Conservation (phyloP, 2,888 invertebrate genomes). For the Lucinisca nassula region DNA sequence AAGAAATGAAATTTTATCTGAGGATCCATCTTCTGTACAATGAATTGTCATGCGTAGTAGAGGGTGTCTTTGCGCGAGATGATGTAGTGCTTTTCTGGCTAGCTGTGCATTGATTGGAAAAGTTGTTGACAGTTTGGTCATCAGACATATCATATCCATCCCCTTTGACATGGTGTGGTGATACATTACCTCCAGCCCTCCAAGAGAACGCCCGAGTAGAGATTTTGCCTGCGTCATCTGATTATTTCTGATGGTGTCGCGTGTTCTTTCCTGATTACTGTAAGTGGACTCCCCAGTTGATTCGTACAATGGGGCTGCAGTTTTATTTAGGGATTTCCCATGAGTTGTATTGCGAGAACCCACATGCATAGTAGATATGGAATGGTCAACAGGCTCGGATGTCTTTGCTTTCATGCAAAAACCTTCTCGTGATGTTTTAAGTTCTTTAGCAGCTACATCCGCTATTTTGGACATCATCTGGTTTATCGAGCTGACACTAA, state of each 20-base stretch:
- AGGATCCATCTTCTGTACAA: neutral
- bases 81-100: conserved; percentile 29
- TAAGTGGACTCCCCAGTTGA: neutral
- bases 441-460: neutral
- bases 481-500: no score
- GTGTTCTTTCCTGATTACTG: neutral
- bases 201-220: conserved; percentile 21
- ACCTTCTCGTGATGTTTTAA: neutral
- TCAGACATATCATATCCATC: conserved; percentile 54
- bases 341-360: no score
- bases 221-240: neutral
- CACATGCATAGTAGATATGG: no score
- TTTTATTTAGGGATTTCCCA: no score
- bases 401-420: no score
- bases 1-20: conserved; percentile 23
- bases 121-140: conserved; percentile 48
- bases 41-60: conserved; percentile 55
- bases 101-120: conserved; percentile 32
- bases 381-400: no score
- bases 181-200: conserved; percentile 54
- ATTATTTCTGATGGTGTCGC: neutral
- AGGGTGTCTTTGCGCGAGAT: conserved; percentile 50
- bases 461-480: neutral
- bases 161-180: conserved; percentile 35
- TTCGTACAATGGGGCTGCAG: no score